Evolutionary conservation across 2,113 vertebrate species (phyloP).

Genomic region (Globicephala melas): DNA sequence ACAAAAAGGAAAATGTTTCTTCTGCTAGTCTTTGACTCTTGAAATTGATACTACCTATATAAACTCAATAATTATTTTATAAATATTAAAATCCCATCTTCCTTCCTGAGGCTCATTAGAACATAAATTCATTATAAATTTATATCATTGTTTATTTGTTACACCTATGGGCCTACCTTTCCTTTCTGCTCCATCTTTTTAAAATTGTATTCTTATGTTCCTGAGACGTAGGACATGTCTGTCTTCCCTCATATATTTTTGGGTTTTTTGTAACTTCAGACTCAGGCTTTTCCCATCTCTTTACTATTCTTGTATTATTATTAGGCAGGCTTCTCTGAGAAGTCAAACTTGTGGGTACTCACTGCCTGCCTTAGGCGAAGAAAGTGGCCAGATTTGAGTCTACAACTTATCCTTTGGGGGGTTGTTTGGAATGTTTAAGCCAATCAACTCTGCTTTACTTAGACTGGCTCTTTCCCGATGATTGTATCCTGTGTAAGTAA

Average conservation of each 20-base stretch:
- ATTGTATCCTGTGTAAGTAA: not conserved
- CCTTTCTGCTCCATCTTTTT: not conserved
- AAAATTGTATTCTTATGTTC: not conserved
- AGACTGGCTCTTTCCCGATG: not conserved
- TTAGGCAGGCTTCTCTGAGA: not conserved
- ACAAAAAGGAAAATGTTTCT: not conserved
- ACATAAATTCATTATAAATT: not conserved
- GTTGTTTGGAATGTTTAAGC: not conserved
- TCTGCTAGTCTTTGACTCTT: not conserved
- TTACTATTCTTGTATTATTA: not conserved
- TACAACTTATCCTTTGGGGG: not conserved
- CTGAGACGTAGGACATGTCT: not conserved
- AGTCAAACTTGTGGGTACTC: not conserved
- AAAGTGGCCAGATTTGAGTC: not conserved
- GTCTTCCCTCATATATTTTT: not conserved
- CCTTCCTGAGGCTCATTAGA: constrained; percentile 10
- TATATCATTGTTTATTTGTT: not conserved
- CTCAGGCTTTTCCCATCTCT: not conserved
- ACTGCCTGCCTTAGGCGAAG: not conserved
- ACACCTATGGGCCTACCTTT: not conserved
- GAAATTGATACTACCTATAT: not conserved
- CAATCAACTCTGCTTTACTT: not conserved
- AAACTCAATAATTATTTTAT: not conserved
- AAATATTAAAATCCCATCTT: not conserved
- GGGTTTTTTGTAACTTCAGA: not conserved